Percentiles rank a stretch among this genome's conserved stretches.
These are phyloP conservation scores for Gasteruption jaculator DNA, from an alignment of 2,888 invertebrate genomes.

Conservation along the genomic window DNA sequence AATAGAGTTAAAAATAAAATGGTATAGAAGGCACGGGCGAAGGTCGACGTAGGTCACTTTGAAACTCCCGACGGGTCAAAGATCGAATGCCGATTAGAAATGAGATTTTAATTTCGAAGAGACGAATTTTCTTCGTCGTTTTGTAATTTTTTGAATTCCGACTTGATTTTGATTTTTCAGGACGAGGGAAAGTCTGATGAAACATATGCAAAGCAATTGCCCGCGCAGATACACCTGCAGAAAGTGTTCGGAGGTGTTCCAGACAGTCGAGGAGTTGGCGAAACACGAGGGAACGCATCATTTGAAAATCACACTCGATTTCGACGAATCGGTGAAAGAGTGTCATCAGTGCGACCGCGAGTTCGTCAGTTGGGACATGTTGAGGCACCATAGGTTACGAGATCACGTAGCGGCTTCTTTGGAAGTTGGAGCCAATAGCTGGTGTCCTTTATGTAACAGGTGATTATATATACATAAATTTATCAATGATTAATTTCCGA, in stretches of 20 bases:
- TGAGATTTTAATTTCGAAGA: slow-evolving; percentile 6
- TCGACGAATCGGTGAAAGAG: slow-evolving; percentile 33
- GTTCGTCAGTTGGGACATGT: slow-evolving; percentile 42
- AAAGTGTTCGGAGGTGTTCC: slow-evolving; percentile 35
- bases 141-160: background rate
- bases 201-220: slow-evolving; percentile 39
- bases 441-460: slow-evolving; percentile 42
- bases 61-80: too few relatives aligned
- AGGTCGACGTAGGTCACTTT: too few relatives aligned
- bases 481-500: background rate
- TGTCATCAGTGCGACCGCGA: slow-evolving; percentile 41
- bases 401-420: slow-evolving; percentile 33
- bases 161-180: slow-evolving; percentile 23
- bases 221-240: slow-evolving; percentile 38
- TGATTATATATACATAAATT: slow-evolving; percentile 10
- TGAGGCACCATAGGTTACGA: slow-evolving; percentile 37
- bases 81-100: too few relatives aligned
- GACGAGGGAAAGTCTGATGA: slow-evolving; percentile 36
- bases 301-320: slow-evolving; percentile 35
- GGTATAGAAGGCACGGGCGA: too few relatives aligned
- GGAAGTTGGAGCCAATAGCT: slow-evolving; percentile 32
- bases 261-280: slow-evolving; percentile 37
- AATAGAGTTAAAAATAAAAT: too few relatives aligned
- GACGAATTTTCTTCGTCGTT: slow-evolving; percentile 2
- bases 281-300: slow-evolving; percentile 39